These are phyloP conservation scores for Callipepla californica DNA, from an alignment of 2,113 vertebrate species.

Conservation along the genomic window DNA sequence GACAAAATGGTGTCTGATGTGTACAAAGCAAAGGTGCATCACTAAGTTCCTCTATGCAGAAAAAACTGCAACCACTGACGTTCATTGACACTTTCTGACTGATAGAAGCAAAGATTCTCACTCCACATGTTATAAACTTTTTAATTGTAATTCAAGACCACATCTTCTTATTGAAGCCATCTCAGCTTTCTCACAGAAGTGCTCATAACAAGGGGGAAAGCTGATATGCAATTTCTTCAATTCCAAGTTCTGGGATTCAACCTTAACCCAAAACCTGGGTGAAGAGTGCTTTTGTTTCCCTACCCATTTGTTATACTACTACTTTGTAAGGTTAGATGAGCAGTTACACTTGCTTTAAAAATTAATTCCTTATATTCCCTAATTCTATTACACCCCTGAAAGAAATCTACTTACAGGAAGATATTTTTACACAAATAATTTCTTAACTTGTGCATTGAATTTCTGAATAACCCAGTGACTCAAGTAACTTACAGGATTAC, in stretches of 20 bases:
- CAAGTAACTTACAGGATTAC: not conserved
- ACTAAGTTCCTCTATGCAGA: no score
- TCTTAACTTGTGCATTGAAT: not conserved
- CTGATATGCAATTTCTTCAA: rapidly evolving
- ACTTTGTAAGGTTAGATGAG: not conserved
- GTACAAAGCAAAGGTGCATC: no score
- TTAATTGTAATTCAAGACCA: no score
- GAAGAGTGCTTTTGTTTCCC: not conserved
- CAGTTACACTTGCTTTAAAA: not conserved
- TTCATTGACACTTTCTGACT: not conserved
- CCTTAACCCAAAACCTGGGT: not conserved
- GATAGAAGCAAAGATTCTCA: not conserved
- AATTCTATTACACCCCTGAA: not conserved
- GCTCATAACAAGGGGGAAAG: not conserved
- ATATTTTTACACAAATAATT: not conserved
- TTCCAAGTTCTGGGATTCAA: not conserved
- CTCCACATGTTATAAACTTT: no score
- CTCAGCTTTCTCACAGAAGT: not conserved
- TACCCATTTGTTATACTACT: not conserved
- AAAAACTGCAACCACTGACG: no score
- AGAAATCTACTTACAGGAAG: not conserved
- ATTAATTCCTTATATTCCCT: not conserved
- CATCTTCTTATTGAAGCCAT: not conserved
- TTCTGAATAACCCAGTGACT: not conserved
- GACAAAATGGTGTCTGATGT: no score